Base-by-base conservation (phyloP, 2,113 vertebrate species). In the Oenanthe melanoleuca region DNA sequence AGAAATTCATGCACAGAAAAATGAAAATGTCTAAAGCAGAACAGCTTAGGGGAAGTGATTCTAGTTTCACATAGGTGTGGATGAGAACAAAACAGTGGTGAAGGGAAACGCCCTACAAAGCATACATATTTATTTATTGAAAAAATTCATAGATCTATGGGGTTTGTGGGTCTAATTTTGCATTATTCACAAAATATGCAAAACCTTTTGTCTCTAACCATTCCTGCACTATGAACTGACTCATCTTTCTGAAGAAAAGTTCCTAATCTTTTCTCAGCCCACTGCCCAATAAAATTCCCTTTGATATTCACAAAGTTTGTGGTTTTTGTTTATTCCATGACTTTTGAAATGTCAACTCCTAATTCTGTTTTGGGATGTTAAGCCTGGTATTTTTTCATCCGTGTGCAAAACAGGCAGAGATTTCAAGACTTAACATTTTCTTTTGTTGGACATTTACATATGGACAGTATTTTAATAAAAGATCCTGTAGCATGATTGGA, bases 41-140 rank as follows among this genome's bases (percentile, higher is more conserved):
- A 93, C 26, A 71, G 25, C n/a, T 33, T 44, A 42, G 33, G 52
- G 86, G 91, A 95, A 95, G 79, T 96, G 66, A 70, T 77, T 96
- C 80, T 86, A 67, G 67, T 96, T 97, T 97, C 95, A 85, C 29
- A 37, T 53, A 94, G 87, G 80, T 82, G 83, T 71, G 77, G 92
- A 82, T 80, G 67, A 94, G 87, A 84, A 94, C 85, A 89, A 95
- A 94, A 85, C 66, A 74, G 25, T 15, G 21, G 55, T 82, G 79
- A 74, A 72, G 9, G 72, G 61, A 63, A 83, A 95, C 40, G 4
- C 94, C 87, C 88, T 89, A 15, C 13, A 45, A 92, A 40, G 45
- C 7, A 5, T 67, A 57, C 14, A n/a, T 7, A 23, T 1, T 4
- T 23, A 34, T 61, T 82, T 80, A 74, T 65, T 49, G 85, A 77